Evolutionary conservation across 35 echinoderm and acorn worm species (phyloP).

Genomic region (Apostichopus japonicus): DNA sequence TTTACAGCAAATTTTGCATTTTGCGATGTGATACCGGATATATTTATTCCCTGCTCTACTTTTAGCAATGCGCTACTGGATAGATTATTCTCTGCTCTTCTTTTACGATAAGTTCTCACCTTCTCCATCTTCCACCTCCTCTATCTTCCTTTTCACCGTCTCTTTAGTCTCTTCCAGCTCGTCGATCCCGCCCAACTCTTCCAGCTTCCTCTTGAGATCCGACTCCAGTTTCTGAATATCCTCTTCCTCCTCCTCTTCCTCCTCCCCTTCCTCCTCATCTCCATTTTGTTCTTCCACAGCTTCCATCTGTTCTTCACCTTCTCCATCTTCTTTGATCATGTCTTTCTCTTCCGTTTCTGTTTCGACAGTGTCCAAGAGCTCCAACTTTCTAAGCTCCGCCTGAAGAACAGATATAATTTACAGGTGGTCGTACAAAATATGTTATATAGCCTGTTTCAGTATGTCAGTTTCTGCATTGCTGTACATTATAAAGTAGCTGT

Average conservation of each 20-base stretch:
- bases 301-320: background rate
- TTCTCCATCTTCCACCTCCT: background rate
- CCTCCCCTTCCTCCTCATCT: background rate
- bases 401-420: background rate
- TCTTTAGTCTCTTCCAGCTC: background rate
- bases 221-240: slow-evolving; percentile 36
- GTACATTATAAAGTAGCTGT: too few relatives aligned
- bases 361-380: slow-evolving; percentile 45
- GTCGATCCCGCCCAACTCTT: slow-evolving; percentile 6
- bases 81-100: too few relatives aligned
- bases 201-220: slow-evolving; percentile 20
- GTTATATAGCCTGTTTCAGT: too few relatives aligned
- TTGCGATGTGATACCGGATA: too few relatives aligned
- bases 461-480: too few relatives aligned
- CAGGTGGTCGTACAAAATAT: background rate
- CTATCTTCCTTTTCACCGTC: slow-evolving; percentile 1
- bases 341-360: slow-evolving; percentile 43
- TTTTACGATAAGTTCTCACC: too few relatives aligned
- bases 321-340: slow-evolving; percentile 26
- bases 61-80: too few relatives aligned
- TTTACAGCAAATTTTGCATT: too few relatives aligned
- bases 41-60: too few relatives aligned
- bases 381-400: slow-evolving; percentile 75
- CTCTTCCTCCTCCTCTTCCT: background rate
- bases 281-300: background rate